Evolutionary conservation across 2,113 vertebrate species (phyloP), one percentile per base, ranked within the genome.

Genomic region (Cacatua alba): DNA sequence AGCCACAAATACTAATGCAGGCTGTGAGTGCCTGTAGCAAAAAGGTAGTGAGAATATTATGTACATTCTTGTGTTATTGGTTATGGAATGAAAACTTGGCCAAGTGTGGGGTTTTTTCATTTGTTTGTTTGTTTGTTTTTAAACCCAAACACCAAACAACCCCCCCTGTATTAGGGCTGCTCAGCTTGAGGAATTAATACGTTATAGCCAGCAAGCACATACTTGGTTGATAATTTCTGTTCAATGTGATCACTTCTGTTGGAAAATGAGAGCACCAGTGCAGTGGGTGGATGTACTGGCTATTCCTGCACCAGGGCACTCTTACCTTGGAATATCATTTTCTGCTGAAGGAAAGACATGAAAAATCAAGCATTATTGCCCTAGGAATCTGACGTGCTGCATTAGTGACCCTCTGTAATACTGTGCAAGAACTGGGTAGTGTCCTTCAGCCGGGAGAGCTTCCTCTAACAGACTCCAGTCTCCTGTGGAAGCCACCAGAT

Each of bases 121-220:
- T 18, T 17, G 19, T 33, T 44, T 44, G 29, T 19, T 60, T 55
- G 37, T 20, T 44, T 26, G 13, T 33, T 44, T 67, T 24, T 33
- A 59, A n/a, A 59, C 57, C 21, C 7, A 53, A 29, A 41, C 8
- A 35, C 17, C 7, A 49, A 33, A 53, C 15, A 59, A 72, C n/a
- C 0, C 4, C 17, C 2, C 2, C 1, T 1, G 5, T 51, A 78
- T 57, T 70, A 39, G 33, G 31, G 35, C 6, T 55, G 16, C 49
- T 84, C 15, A 26, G 35, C 37, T 51, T 48, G 33, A 82, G 21
- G 49, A 69, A 87, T 82, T n/a, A 91, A 55, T 48, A 43, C 15
- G 6, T 74, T 70, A 11, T 48, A 80, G 37, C 7, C 48, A 52
- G 20, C n/a, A 46, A 24, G 7, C 6, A 16, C 0, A 13, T 44